Conservation (phyloP, 2,888 invertebrate species). For the Priocnemis perturbator region DNA sequence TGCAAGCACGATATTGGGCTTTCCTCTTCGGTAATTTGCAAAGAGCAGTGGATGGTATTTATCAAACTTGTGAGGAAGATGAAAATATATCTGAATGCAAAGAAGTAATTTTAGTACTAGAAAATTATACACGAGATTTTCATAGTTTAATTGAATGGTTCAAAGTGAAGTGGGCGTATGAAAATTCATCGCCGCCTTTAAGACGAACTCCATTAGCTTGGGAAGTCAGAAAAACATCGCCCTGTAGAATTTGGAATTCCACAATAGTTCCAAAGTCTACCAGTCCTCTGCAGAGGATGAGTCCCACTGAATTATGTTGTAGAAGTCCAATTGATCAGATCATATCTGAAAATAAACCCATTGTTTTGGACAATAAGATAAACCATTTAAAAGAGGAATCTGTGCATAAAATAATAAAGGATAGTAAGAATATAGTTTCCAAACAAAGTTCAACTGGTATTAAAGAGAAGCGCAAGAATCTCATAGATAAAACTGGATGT, state of each 20-base stretch:
- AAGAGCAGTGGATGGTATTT: slow-evolving; percentile 95
- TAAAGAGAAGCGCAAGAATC: slow-evolving; percentile 59
- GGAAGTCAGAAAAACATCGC: slow-evolving; percentile 93
- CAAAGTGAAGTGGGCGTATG: slow-evolving; percentile 94
- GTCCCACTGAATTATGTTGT: slow-evolving; percentile 63
- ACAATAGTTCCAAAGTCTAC: slow-evolving; percentile 65
- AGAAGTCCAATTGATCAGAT: slow-evolving; percentile 72
- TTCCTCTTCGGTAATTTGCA: slow-evolving; percentile 95
- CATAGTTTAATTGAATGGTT: slow-evolving; percentile 96
- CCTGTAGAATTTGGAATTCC: slow-evolving; percentile 69
- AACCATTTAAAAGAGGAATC: slow-evolving; percentile 55
- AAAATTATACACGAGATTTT: slow-evolving; percentile 96
- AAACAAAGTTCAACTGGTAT: slow-evolving; percentile 54
- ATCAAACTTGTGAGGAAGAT: slow-evolving; percentile 96
- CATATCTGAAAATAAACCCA: slow-evolving; percentile 69
- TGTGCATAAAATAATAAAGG: slow-evolving; percentile 72
- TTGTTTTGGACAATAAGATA: slow-evolving; percentile 46
- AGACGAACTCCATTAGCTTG: slow-evolving; percentile 94
- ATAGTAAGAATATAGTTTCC: slow-evolving; percentile 63
- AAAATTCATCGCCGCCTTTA: slow-evolving; percentile 89
- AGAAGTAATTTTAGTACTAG: slow-evolving; percentile 95
- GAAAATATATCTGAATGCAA: slow-evolving; percentile 96
- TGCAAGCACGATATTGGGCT: slow-evolving; percentile 96
- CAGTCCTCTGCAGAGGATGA: slow-evolving; percentile 74
- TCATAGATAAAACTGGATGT: slow-evolving; percentile 50